phyloP scores from a whole-genome alignment of 2,888 invertebrate species.

The Diachrysia chrysitis region DNA sequence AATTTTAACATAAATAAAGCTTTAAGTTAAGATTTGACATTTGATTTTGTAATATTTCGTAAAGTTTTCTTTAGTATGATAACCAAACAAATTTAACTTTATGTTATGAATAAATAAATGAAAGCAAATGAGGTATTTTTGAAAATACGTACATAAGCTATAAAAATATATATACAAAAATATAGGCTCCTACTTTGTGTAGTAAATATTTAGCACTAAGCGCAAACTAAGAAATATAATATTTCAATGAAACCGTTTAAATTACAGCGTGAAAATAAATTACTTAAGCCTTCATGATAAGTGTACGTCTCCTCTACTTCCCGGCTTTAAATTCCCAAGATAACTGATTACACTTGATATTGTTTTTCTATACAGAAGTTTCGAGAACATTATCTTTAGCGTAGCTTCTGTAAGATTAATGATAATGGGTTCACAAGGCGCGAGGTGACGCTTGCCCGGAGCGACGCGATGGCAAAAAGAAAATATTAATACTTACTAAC shows the following conservation, averaged over 20 bases:
- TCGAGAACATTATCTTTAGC: slow-evolving; percentile 80
- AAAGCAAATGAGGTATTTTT: no score
- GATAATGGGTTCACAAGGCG: slow-evolving; percentile 81
- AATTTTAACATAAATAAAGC: background rate
- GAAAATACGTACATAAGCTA: no score
- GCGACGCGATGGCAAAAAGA: slow-evolving; percentile 66
- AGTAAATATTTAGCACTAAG: background rate
- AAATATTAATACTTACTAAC: slow-evolving; percentile 75
- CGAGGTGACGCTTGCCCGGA: slow-evolving; percentile 74
- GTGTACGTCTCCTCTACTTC: slow-evolving; percentile 53
- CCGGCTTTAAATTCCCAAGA: slow-evolving; percentile 65
- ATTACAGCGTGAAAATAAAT: slow-evolving; percentile 40
- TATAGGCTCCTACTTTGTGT: no score
- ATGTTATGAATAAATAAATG: no score
- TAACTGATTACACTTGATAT: slow-evolving; percentile 70
- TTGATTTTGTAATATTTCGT: background rate
- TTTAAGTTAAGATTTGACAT: background rate
- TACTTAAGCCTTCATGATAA: slow-evolving; percentile 54
- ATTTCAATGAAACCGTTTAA: background rate
- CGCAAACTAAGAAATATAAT: background rate
- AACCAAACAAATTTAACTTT: background rate
- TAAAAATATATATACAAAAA: no score
- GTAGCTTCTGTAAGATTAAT: slow-evolving; percentile 80
- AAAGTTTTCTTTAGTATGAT: background rate
- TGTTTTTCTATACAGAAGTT: slow-evolving; percentile 78